These are phyloP conservation scores for Aphidius ervi DNA, from an alignment of 1,140 invertebrate genomes.

Conservation along the genomic window DNA sequence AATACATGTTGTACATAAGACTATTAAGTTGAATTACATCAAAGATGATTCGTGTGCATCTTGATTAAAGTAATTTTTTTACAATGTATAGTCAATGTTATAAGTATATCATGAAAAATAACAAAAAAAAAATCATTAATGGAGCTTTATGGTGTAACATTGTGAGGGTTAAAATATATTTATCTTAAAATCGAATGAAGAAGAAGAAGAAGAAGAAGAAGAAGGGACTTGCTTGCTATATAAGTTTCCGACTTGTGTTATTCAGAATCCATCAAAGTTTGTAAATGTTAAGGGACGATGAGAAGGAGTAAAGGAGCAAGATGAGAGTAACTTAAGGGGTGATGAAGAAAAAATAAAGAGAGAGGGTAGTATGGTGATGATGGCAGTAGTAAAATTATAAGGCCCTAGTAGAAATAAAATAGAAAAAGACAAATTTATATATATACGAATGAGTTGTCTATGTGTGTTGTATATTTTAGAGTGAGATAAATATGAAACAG, in stretches of 20 bases:
- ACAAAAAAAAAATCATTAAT: too few species aligned
- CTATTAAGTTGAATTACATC: slow-evolving; percentile 9
- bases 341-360: slow-evolving; percentile 10
- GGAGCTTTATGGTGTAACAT: too few species aligned
- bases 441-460: slow-evolving; percentile 6
- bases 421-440: slow-evolving; percentile 30
- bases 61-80: background rate
- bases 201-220: too few species aligned
- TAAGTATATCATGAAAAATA: too few species aligned
- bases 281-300: too few species aligned
- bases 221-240: too few species aligned
- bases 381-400: background rate
- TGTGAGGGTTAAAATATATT: too few species aligned
- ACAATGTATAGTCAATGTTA: too few species aligned
- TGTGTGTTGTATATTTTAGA: slow-evolving; percentile 14
- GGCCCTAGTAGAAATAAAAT: slow-evolving; percentile 22
- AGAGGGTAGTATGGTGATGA: background rate
- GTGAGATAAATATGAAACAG: slow-evolving; percentile 39
- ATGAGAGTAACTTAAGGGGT: background rate
- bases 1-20: slow-evolving; percentile 2
- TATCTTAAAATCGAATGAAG: too few species aligned
- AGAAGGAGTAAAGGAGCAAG: too few species aligned
- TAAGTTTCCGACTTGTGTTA: too few species aligned
- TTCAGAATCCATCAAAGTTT: too few species aligned
- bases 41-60: slow-evolving; percentile 7